Percentiles rank a stretch among this genome's conserved stretches.
These are phyloP conservation scores for Clinocottus analis DNA, from an alignment of 2,113 vertebrate genomes.

Conservation along the genomic window DNA sequence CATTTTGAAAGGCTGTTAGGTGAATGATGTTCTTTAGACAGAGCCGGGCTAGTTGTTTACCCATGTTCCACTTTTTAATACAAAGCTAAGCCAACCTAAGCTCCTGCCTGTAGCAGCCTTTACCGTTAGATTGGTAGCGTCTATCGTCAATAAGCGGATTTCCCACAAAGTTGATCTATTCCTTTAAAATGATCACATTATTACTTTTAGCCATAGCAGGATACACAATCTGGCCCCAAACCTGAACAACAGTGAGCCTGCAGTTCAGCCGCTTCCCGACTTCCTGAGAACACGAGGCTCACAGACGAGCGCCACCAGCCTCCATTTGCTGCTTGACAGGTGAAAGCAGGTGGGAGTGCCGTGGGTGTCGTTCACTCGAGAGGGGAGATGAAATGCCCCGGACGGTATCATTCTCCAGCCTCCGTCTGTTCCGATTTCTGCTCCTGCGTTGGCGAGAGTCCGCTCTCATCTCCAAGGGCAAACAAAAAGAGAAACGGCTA, in stretches of 20 bases:
- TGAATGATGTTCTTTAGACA: neutral
- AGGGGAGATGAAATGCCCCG: conserved; percentile 57
- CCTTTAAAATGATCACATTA: neutral
- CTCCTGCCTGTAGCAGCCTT: neutral
- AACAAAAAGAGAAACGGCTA: conserved; percentile 67
- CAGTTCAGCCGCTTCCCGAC: conserved; percentile 15
- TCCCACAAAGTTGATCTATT: neutral
- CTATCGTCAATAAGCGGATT: neutral
- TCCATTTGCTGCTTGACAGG: conserved; percentile 54
- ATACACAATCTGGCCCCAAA: conserved; percentile 10
- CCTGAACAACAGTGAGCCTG: neutral
- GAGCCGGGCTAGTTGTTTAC: neutral
- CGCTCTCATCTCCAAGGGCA: conserved; percentile 64
- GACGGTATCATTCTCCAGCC: conserved; percentile 49
- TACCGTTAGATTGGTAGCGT: neutral
- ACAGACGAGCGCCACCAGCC: conserved; percentile 49
- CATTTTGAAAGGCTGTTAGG: neutral
- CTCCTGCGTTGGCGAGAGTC: conserved; percentile 67
- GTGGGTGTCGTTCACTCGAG: conserved; percentile 64
- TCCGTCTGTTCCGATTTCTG: conserved; percentile 64
- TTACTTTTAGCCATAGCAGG: neutral
- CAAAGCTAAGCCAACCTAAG: neutral
- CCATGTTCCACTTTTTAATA: neutral
- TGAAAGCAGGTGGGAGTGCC: conserved; percentile 71
- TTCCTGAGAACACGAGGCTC: conserved; percentile 26